Conservation (phyloP, 2,888 invertebrate species). For the Parnassius apollo region DNA sequence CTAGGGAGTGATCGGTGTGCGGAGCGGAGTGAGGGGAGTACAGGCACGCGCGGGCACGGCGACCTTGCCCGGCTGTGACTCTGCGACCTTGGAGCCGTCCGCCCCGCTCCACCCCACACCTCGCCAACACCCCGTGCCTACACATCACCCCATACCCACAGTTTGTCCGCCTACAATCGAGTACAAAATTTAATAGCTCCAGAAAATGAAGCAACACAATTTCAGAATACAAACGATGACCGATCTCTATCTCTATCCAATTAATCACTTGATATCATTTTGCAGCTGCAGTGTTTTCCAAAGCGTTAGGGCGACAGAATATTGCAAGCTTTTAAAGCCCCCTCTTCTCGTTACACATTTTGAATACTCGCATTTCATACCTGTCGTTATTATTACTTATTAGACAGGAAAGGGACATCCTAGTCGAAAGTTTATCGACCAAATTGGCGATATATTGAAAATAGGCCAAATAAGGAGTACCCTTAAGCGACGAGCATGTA, state of each 20-base stretch:
- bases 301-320: too few species aligned
- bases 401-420: too few species aligned
- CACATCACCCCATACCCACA: conserved; percentile 47
- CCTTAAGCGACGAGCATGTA: too few species aligned
- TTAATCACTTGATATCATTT: too few species aligned
- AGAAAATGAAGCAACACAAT: conserved; percentile 48
- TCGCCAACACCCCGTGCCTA: conserved; percentile 36
- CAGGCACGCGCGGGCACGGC: conserved; percentile 75
- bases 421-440: too few species aligned
- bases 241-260: conserved; percentile 13
- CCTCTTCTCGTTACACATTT: too few species aligned
- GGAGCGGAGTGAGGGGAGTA: conserved; percentile 46
- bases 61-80: conserved; percentile 81
- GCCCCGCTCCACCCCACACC: conserved; percentile 34
- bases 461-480: too few species aligned
- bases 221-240: conserved; percentile 39
- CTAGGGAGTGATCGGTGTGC: conserved; percentile 63
- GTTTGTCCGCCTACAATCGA: conserved; percentile 56
- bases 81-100: conserved; percentile 77
- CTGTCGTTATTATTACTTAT: too few species aligned
- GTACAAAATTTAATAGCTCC: conserved; percentile 71
- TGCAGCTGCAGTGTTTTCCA: too few species aligned
- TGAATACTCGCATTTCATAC: too few species aligned
- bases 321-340: too few species aligned
- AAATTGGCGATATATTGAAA: too few species aligned